A percentile compares a stretch with the other conserved stretches of the same genome.
These are phyloP conservation scores for Prosopocoilus inquinatus DNA, from an alignment of 2,888 invertebrate species.

Conservation along the genomic window DNA sequence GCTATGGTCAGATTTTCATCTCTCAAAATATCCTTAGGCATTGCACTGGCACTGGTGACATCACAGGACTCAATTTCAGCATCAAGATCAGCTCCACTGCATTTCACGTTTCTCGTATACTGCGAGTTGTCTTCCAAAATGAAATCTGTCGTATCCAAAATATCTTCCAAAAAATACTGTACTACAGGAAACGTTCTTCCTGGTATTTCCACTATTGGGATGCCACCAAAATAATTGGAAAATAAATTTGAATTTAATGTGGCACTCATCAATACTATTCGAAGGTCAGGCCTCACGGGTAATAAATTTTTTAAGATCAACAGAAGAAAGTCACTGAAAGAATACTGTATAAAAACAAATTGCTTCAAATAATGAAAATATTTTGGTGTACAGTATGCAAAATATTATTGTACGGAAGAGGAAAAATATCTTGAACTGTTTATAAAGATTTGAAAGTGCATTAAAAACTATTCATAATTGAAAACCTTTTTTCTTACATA, in stretches of 20 bases:
- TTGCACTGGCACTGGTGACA: slow-evolving; percentile 54
- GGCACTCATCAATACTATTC: slow-evolving; percentile 90
- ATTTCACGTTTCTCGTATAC: slow-evolving; percentile 64
- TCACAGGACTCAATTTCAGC: slow-evolving; percentile 66
- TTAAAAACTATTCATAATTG: background rate
- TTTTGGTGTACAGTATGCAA: too few relatives aligned
- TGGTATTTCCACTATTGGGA: slow-evolving; percentile 78
- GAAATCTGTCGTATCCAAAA: slow-evolving; percentile 65
- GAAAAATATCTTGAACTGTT: too few relatives aligned
- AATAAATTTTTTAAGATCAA: slow-evolving; percentile 78
- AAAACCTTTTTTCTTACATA: background rate
- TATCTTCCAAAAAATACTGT: slow-evolving; percentile 78
- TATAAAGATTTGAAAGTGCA: too few relatives aligned
- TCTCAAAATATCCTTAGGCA: slow-evolving; percentile 60
- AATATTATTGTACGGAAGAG: too few relatives aligned
- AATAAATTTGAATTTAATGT: slow-evolving; percentile 85
- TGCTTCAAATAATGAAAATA: slow-evolving; percentile 1
- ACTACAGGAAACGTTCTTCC: slow-evolving; percentile 83
- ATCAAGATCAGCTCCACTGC: slow-evolving; percentile 58
- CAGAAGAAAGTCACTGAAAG: slow-evolving; percentile 77
- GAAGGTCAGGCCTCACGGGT: slow-evolving; percentile 69
- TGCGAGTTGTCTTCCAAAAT: slow-evolving; percentile 62
- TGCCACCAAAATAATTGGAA: slow-evolving; percentile 76
- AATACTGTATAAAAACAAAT: background rate
- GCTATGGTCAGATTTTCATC: slow-evolving; percentile 71